A percentile compares a stretch with the other conserved stretches of the same genome.
Evolutionary conservation across 2,888 invertebrate species (phyloP).

Genomic region (Ormyrus labotus): DNA sequence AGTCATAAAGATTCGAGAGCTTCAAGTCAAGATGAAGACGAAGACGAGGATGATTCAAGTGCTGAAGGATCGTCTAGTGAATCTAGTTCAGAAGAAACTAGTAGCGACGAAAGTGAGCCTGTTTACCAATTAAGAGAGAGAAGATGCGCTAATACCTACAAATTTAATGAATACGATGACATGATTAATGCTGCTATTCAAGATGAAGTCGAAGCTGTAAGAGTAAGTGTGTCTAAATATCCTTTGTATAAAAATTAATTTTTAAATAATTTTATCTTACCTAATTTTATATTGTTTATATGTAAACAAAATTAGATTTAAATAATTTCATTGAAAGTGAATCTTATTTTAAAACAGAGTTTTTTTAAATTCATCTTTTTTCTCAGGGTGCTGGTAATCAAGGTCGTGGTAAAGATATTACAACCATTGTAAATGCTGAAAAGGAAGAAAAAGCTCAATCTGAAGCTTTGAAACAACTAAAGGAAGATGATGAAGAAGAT

Average conservation of each 20-base stretch:
- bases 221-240: slow-evolving; percentile 21
- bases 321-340: not conserved
- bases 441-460: slow-evolving; percentile 79
- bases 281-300: slow-evolving; percentile 2
- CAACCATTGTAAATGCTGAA: slow-evolving; percentile 88
- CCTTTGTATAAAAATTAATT: not conserved
- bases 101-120: slow-evolving; percentile 82
- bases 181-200: slow-evolving; percentile 94
- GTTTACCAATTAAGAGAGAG: slow-evolving; percentile 91
- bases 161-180: slow-evolving; percentile 95
- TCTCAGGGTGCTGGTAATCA: slow-evolving; percentile 85
- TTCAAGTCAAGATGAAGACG: slow-evolving; percentile 65
- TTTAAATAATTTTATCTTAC: not conserved
- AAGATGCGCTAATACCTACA: slow-evolving; percentile 87
- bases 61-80: slow-evolving; percentile 66
- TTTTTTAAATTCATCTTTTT: slow-evolving; percentile 62
- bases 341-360: not conserved
- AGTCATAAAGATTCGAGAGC: slow-evolving; percentile 64
- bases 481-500: slow-evolving; percentile 76
- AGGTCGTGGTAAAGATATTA: slow-evolving; percentile 93
- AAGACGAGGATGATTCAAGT: slow-evolving; percentile 61
- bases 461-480: slow-evolving; percentile 68
- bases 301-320: not conserved
- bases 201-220: slow-evolving; percentile 84
- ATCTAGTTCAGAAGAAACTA: slow-evolving; percentile 71